Evolutionary conservation across 2,888 invertebrate genomes (phyloP), one percentile per base, ranked within the genome.

Genomic region (Seira musarum): DNA sequence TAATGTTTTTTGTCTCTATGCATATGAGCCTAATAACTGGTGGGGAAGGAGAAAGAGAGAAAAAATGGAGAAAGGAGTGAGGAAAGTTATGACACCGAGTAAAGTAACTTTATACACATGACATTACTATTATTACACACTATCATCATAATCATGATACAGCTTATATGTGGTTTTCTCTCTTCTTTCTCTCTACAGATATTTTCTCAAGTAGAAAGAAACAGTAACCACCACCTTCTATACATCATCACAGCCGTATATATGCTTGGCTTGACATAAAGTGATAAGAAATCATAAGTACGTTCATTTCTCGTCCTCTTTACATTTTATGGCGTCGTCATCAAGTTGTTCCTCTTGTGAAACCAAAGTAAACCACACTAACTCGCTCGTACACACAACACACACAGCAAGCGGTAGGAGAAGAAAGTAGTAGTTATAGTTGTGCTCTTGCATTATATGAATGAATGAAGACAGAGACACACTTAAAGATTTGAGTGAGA

Each of bases 261-360:
- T 35, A 24, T 68, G 80, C 75, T 72, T 68, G 67, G 79, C 35
- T 81, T 82, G 82, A 84, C 84, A 84, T 80, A 81, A 84, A 82
- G 84, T 80, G 84, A 84, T 83, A 84, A 84, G 84, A 83, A 81
- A 83, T 83, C 82, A 78, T 81, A 82, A 81, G 81, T 81, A 72
- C 81, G 79, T 80, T 84, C 82, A 81, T 82, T 80, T 72, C 77
- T 72, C 57, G 71, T 79, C 72, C 79, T 74, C 74, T 75, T 72
- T 76, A 84, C 80, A 82, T 80, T 84, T 84, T 84, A 84, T 84
- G 84, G 79, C 80, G 67, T 76, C 80, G 64, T 84, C 84, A 81
- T 82, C 84, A 77, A 70, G 30, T 71, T 40, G 40, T 40, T 40
- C 40, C 40, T 40, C 40, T 40, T 40, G 40, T 40, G 40, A 40